Conservation (phyloP, 2,888 invertebrate species). For the Lithophane semibrunnea region DNA sequence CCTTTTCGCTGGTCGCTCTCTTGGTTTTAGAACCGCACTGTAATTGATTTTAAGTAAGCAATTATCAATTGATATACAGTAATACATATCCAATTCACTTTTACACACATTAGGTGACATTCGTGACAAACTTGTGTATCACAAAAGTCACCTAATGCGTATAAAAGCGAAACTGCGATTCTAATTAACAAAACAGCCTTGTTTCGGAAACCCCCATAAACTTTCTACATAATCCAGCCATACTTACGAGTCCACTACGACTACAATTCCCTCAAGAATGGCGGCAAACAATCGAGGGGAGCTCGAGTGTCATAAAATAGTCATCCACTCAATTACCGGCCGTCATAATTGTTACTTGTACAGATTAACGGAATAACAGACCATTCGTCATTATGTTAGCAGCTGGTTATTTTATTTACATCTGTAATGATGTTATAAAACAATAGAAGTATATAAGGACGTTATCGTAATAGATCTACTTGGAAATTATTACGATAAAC, state of each 20-base stretch:
- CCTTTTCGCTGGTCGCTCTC: too few relatives aligned
- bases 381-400: conserved; percentile 24
- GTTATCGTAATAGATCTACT: conserved; percentile 3
- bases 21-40: too few relatives aligned
- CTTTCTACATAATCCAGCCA: conserved; percentile 18
- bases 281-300: conserved; percentile 5
- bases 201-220: neutral
- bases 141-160: neutral
- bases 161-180: neutral
- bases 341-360: conserved; percentile 49
- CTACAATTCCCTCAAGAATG: conserved; percentile 27
- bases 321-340: conserved; percentile 42
- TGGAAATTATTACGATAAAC: neutral
- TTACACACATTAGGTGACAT: too few relatives aligned
- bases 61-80: too few relatives aligned
- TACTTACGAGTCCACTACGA: conserved; percentile 7
- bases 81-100: too few relatives aligned
- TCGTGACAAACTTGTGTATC: too few relatives aligned
- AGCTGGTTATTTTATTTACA: conserved; percentile 24
- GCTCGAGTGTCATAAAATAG: conserved; percentile 46
- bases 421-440: conserved; percentile 33
- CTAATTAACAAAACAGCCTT: conserved; percentile 4
- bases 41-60: too few relatives aligned
- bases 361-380: conserved; percentile 51
- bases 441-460: conserved; percentile 10